Percentiles rank a stretch among this genome's conserved stretches.
Conservation (phyloP, 2,797 vertebrate genomes). For the Odontamblyopus lacepedii region DNA sequence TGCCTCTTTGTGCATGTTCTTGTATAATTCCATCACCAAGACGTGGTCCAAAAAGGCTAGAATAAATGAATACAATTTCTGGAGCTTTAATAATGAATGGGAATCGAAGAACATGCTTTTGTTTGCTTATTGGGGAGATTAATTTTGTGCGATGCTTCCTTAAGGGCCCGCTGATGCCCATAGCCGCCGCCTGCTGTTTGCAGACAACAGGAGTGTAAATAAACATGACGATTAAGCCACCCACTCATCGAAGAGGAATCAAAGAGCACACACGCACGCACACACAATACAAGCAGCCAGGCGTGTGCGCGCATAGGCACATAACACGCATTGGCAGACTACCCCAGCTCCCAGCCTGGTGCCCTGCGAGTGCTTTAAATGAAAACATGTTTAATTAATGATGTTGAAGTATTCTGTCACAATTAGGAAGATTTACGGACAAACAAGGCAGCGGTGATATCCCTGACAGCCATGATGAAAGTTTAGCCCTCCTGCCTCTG, state of each 20-base stretch:
- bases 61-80: constrained; percentile 55
- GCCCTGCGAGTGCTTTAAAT: constrained; percentile 88
- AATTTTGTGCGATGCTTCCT: constrained; percentile 67
- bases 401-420: constrained; percentile 96
- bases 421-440: constrained; percentile 97
- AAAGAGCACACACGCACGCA: constrained; percentile 33
- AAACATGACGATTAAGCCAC: constrained; percentile 71
- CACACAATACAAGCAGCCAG: constrained; percentile 30
- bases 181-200: constrained; percentile 63
- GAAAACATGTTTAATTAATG: constrained; percentile 99
- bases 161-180: constrained; percentile 60
- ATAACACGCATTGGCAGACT: constrained; percentile 48
- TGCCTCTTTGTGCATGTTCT: constrained; percentile 46
- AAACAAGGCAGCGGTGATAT: constrained; percentile 93
- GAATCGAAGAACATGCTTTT: constrained; percentile 68
- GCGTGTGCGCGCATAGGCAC: constrained; percentile 19
- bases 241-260: constrained; percentile 55
- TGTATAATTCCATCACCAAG: constrained; percentile 56
- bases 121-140: constrained; percentile 70
- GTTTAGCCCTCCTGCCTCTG: constrained; percentile 84
- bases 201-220: constrained; percentile 70
- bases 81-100: constrained; percentile 63
- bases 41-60: constrained; percentile 58
- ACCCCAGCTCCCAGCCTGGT: constrained; percentile 64
- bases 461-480: constrained; percentile 95